Base-by-base conservation (phyloP, 2,888 invertebrate genomes). In the Drosophila antonietae region DNA sequence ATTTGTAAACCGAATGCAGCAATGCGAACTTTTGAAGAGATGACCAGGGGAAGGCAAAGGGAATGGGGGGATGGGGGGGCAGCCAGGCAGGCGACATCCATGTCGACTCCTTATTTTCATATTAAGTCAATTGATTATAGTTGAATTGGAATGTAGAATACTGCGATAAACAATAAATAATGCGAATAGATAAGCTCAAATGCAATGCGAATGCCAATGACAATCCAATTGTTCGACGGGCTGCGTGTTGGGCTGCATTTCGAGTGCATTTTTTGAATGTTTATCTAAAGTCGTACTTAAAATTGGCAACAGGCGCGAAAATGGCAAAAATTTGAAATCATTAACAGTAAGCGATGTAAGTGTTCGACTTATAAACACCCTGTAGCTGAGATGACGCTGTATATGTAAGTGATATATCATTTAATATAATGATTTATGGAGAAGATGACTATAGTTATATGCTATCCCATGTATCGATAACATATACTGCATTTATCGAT, bases 51-150 rank as follows among this genome's bases (percentile, higher is more conserved):
- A 8, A 5, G 10, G 43, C 18, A 18, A 28, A 28, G 2, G 28
- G 2, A 15, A 8, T 8, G 23, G 10, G 4, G 31, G 10, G n/a
- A 5, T 1, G 20, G 31, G 10, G n/a, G 8, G 49, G n/a, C 15
- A 14, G 12, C 8, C 14, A 18, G 14, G 20, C 14, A 15, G 5
- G 14, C 15, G 14, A 33, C 31, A 33, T 2, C 18, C 23, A 23
- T 20, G 20, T 20, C 23, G 51, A 33, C 51, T 18, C 51, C 51
- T 69, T 73, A 75, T 82, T 67, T 85, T 80, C 67, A 55, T 68
- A 80, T 80, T 76, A 66, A 82, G 73, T 85, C 80, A 89, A 76
- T 85, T 88, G 76, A 82, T 85, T 85, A 88, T 85, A 79, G 69
- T 76, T 76, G 78, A 81, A 89, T 85, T 88, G 51, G 74, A 88